Percentiles rank a stretch among this genome's conserved stretches.
phyloP scores from a whole-genome alignment of 2,797 vertebrate genomes.

The Anomalospiza imberbis region DNA sequence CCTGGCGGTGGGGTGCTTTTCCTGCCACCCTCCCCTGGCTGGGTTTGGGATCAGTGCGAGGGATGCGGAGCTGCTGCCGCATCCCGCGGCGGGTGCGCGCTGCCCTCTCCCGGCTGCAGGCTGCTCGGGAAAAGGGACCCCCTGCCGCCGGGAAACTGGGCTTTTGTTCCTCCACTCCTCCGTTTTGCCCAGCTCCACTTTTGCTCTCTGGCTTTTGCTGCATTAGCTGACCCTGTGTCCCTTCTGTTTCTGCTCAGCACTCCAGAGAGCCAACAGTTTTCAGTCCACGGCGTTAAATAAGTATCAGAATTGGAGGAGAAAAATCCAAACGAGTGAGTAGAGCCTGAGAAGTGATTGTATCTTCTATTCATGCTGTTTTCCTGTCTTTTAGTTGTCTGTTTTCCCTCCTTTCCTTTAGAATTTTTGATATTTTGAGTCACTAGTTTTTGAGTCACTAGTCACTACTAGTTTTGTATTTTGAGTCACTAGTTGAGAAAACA shows the following conservation, averaged over 20 bases:
- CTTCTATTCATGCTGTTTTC: background rate
- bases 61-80: background rate
- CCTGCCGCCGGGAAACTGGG: fast-evolving
- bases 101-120: conserved; percentile 4
- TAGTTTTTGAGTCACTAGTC: background rate
- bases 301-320: conserved; percentile 72
- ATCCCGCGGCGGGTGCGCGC: background rate
- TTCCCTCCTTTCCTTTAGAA: background rate
- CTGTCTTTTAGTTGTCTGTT: background rate
- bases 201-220: background rate
- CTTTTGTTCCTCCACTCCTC: fast-evolving
- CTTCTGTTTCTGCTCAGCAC: conserved; percentile 36
- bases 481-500: background rate
- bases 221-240: background rate
- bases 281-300: conserved; percentile 51
- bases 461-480: background rate
- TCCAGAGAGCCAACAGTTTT: conserved; percentile 65
- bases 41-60: fast-evolving
- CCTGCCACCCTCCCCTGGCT: background rate
- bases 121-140: background rate
- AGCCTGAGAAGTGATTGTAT: background rate
- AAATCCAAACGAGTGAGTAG: conserved; percentile 74
- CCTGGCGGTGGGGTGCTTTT: background rate
- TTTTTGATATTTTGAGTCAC: background rate
- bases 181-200: fast-evolving